These are phyloP conservation scores for Drosophila ohnishii DNA, from an alignment of 1,140 invertebrate species.

Conservation along the genomic window DNA sequence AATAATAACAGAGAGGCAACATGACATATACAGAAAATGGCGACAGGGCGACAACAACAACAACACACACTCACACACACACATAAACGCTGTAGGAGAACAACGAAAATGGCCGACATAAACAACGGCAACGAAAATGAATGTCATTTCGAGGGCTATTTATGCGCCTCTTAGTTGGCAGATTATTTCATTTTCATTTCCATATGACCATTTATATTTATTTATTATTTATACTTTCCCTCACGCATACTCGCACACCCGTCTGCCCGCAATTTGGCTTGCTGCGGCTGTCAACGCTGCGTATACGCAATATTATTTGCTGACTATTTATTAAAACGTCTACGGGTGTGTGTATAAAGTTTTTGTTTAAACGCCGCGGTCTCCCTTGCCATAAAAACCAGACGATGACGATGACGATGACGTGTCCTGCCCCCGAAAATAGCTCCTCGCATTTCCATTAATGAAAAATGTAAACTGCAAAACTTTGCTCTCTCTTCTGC, in stretches of 20 bases:
- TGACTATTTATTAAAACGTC: constrained; percentile 44
- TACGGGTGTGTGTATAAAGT: constrained; percentile 12
- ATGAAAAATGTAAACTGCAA: constrained; percentile 51
- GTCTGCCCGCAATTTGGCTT: constrained; percentile 47
- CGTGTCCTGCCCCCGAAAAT: constrained; percentile 44
- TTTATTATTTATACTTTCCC: constrained; percentile 72
- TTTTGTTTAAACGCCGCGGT: constrained; percentile 22
- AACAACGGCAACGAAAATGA: constrained; percentile 65
- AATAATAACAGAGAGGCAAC: constrained; percentile 40
- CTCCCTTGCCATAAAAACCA: constrained; percentile 40
- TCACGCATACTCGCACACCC: constrained; percentile 23
- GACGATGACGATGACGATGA: constrained; percentile 53
- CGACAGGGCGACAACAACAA: constrained; percentile 35
- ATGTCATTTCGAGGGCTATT: constrained; percentile 77
- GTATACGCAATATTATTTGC: constrained; percentile 66
- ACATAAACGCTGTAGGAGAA: neutral
- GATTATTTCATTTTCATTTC: constrained; percentile 79
- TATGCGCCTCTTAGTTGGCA: constrained; percentile 77
- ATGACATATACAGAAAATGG: constrained; percentile 47
- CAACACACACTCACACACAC: constrained; percentile 1
- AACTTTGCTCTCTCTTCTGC: constrained; percentile 18
- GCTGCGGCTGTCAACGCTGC: constrained; percentile 49
- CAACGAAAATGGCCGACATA: constrained; percentile 64
- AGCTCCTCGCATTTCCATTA: constrained; percentile 27
- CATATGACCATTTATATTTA: constrained; percentile 67